These are phyloP conservation scores for Hymenopus coronatus DNA, from an alignment of 2,888 invertebrate genomes.

Conservation along the genomic window DNA sequence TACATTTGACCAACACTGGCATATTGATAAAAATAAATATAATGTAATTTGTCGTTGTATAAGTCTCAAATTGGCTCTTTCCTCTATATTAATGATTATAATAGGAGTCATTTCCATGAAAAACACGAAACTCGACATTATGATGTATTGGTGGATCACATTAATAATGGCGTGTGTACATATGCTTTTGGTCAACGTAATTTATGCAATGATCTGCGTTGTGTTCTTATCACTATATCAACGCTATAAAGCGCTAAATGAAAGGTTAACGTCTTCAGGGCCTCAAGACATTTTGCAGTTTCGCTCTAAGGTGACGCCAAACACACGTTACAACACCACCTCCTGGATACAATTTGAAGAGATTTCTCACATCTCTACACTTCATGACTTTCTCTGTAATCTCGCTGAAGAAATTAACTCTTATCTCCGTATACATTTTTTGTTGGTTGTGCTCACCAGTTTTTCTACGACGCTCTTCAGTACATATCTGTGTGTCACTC, in stretches of 20 bases:
- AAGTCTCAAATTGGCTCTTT: background rate
- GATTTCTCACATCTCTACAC: too few relatives aligned
- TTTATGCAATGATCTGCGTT: background rate
- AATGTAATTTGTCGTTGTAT: background rate
- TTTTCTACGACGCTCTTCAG: too few relatives aligned
- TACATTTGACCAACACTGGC: too few relatives aligned
- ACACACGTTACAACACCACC: too few relatives aligned
- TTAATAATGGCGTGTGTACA: background rate
- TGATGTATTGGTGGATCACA: background rate
- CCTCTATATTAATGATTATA: background rate
- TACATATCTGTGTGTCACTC: too few relatives aligned
- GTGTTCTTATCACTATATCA: background rate
- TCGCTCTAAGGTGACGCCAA: too few relatives aligned
- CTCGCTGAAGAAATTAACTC: too few relatives aligned
- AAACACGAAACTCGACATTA: background rate
- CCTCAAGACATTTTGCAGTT: background rate
- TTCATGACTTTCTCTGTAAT: too few relatives aligned
- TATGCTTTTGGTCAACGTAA: background rate
- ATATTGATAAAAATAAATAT: too few relatives aligned
- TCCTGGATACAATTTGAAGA: too few relatives aligned
- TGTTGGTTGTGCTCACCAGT: too few relatives aligned
- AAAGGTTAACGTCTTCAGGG: background rate
- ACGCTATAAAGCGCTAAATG: background rate
- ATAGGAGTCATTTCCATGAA: background rate
- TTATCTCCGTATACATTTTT: too few relatives aligned